Percentiles rank a stretch among this genome's conserved stretches.
Conservation (phyloP, 2,888 invertebrate genomes). For the Amorpha juglandis region DNA sequence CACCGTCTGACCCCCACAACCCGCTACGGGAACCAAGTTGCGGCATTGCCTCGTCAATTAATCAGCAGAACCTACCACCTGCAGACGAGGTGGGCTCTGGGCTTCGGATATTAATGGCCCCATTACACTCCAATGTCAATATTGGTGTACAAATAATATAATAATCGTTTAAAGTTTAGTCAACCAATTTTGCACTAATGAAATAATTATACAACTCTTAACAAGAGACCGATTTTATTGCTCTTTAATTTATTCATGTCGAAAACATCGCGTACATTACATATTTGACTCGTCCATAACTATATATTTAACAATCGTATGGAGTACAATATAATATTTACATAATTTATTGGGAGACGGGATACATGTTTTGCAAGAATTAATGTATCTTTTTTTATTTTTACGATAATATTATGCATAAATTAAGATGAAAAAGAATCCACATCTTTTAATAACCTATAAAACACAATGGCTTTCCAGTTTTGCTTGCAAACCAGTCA, state of each 20-base stretch:
- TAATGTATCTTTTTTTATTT: slow-evolving; percentile 27
- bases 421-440: slow-evolving; percentile 37
- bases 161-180: slow-evolving; percentile 7
- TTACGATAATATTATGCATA: slow-evolving; percentile 44
- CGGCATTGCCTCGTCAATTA: too few relatives aligned
- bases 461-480: slow-evolving; percentile 43
- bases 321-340: neutral
- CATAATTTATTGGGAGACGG: neutral
- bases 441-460: slow-evolving; percentile 18
- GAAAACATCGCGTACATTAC: slow-evolving; percentile 1
- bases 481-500: slow-evolving; percentile 40
- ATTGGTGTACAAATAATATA: neutral
- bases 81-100: too few relatives aligned
- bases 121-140: too few relatives aligned
- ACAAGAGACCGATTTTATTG: slow-evolving; percentile 32
- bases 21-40: too few relatives aligned
- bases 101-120: too few relatives aligned
- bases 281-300: neutral
- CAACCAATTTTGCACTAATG: neutral
- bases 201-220: neutral
- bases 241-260: slow-evolving; percentile 33
- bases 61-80: too few relatives aligned
- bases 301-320: neutral
- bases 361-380: slow-evolving; percentile 3
- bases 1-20: too few relatives aligned